Evolutionary conservation across 2,888 invertebrate genomes (phyloP).

Genomic region (Hyalella azteca): DNA sequence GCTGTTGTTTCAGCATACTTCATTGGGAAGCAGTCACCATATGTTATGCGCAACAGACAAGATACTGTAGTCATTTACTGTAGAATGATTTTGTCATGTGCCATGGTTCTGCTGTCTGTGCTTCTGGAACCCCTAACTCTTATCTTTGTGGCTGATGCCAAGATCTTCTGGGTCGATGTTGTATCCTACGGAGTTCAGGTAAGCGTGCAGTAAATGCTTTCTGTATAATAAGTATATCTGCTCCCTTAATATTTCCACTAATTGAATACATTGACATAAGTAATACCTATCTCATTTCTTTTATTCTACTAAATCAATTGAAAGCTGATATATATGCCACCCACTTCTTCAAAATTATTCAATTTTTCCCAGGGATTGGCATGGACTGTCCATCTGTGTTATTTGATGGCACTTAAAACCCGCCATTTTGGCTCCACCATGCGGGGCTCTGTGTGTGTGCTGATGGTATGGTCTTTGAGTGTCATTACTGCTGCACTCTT

Average conservation of each 20-base stretch:
- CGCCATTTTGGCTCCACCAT: constrained; percentile 17
- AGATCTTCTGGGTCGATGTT: constrained; percentile 52
- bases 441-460: background rate
- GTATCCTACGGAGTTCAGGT: constrained; percentile 48
- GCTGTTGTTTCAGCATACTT: constrained; percentile 82
- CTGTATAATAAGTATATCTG: background rate
- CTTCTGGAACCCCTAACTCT: constrained; percentile 43
- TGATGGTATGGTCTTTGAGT: constrained; percentile 15
- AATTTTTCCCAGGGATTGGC: constrained; percentile 49
- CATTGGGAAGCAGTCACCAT: constrained; percentile 73
- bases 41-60: constrained; percentile 70
- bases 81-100: constrained; percentile 63
- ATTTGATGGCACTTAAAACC: constrained; percentile 43
- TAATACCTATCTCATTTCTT: no score
- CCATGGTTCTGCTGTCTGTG: constrained; percentile 30
- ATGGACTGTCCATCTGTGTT: constrained; percentile 50
- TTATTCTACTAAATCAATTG: no score
- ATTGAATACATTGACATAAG: no score
- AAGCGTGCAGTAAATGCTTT: background rate
- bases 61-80: constrained; percentile 72
- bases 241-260: no score
- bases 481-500: constrained; percentile 12
- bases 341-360: no score
- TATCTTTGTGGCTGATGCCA: constrained; percentile 41
- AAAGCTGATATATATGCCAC: no score